A percentile compares a stretch with the other conserved stretches of the same genome.
These are phyloP conservation scores for Rhyacophila brunnea DNA, from an alignment of 1,140 invertebrate species.

Conservation along the genomic window DNA sequence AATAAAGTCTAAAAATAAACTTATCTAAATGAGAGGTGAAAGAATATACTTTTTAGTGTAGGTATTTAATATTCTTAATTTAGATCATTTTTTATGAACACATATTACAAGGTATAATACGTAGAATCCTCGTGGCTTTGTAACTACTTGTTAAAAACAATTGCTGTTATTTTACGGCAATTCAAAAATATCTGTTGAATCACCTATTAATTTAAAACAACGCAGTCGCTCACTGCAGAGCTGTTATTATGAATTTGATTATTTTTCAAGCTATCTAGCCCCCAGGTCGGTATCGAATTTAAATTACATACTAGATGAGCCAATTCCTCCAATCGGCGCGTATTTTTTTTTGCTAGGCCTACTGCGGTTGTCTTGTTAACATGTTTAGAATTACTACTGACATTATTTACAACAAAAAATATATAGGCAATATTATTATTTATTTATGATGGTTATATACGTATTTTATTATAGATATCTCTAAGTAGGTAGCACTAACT, in stretches of 20 bases:
- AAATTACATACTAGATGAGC: slow-evolving; percentile 15
- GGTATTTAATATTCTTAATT: too few relatives aligned
- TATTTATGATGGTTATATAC: too few relatives aligned
- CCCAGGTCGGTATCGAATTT: slow-evolving; percentile 5
- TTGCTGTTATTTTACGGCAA: slow-evolving; percentile 1
- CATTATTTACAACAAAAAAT: too few relatives aligned
- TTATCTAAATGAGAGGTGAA: too few relatives aligned
- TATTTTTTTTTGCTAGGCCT: neutral
- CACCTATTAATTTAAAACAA: slow-evolving; percentile 15
- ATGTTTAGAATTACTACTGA: neutral
- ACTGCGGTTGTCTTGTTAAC: neutral
- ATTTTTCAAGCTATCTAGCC: slow-evolving; percentile 13
- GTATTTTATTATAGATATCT: too few relatives aligned
- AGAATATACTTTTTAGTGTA: too few relatives aligned
- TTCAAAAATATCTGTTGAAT: slow-evolving; percentile 7
- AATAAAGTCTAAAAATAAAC: too few relatives aligned
- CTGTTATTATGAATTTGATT: slow-evolving; percentile 18
- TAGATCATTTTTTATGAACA: too few relatives aligned
- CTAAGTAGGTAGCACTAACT: too few relatives aligned
- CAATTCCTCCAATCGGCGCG: slow-evolving; percentile 2
- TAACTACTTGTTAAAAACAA: slow-evolving; percentile 10
- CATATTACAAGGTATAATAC: too few relatives aligned
- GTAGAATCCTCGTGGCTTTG: neutral
- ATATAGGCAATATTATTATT: too few relatives aligned
- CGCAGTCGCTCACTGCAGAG: neutral